Evolutionary conservation across 2,797 vertebrate species (phyloP), one percentile per base, ranked within the genome.

Genomic region (Sebastes kiyomatsui): DNA sequence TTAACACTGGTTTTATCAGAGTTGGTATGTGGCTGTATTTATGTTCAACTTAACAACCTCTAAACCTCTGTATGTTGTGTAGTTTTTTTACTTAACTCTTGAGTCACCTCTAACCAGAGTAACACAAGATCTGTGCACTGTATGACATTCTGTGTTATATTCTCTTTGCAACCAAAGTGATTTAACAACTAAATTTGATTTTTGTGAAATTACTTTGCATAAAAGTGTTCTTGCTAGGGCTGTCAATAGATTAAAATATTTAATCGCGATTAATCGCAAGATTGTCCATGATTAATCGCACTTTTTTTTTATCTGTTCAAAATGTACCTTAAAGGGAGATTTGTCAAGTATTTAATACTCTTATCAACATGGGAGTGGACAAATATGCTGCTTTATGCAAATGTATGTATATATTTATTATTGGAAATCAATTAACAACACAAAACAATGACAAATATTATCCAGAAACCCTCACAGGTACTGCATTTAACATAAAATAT

Each of bases 1-100:
- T 33, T 10, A 66, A 75, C n/a, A 10, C 8, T 65, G 27, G 1
- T 69, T 75, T 75, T 32, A 2, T 61, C 55, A 59, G n/a, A 71
- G 22, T 38, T 22, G 14, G 5, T 81, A 38, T 72, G 71, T 87
- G 85, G 84, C 85, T 88, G 78, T 81, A 84, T 86, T 90, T 85
- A 73, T 86, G 72, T 75, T 87, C 49, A 80, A 20, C 25, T 52
- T 66, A 27, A n/a, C 67, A 80, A 86, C 58, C 54, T 72, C 38
- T 38, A 58, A 77, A 58, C 66, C 18, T 66, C 67, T 42, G 16
- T 70, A 68, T 35, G 16, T 61, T 81, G 18, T 52, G n/a, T 42
- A 52, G 7, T 65, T 72, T n/a, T 59, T 59, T 72, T 2, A 67
- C 20, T 55, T 32, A 66, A 82, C 67, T 52, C 25, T 60, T 4